These are phyloP conservation scores for Nemurella pictetii DNA, from an alignment of 2,888 invertebrate genomes.

Conservation along the genomic window DNA sequence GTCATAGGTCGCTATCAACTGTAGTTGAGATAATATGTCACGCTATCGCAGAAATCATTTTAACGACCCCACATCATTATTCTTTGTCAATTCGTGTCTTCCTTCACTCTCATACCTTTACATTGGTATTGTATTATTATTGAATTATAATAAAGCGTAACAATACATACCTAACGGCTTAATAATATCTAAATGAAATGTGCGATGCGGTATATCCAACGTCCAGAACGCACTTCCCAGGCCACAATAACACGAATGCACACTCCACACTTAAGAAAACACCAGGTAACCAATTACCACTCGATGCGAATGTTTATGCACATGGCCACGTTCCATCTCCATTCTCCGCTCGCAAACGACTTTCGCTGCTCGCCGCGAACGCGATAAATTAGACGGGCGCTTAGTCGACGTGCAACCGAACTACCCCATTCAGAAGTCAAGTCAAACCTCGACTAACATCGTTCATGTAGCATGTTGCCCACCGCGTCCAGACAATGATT, in stretches of 20 bases:
- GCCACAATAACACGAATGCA: no score
- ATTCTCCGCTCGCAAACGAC: not conserved
- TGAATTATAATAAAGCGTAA: not conserved
- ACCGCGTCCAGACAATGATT: not conserved
- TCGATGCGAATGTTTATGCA: not conserved
- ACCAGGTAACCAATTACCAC: not conserved
- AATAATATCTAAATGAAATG: not conserved
- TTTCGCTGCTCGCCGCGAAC: not conserved
- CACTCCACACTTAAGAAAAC: not conserved
- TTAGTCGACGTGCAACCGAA: not conserved
- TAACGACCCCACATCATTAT: no score
- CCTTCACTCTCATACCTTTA: no score
- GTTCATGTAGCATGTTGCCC: not conserved
- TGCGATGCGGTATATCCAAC: not conserved
- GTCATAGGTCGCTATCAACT: no score
- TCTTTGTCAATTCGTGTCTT: no score
- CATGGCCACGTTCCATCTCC: not conserved
- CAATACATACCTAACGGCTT: not conserved
- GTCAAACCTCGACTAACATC: not conserved
- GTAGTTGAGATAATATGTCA: no score
- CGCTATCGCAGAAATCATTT: no score
- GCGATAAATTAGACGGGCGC: not conserved
- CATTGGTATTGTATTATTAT: not conserved
- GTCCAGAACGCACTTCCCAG: not conserved
- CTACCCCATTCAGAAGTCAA: not conserved